These are phyloP conservation scores for Neoascia interrupta DNA, from an alignment of 2,888 invertebrate species.

Conservation along the genomic window DNA sequence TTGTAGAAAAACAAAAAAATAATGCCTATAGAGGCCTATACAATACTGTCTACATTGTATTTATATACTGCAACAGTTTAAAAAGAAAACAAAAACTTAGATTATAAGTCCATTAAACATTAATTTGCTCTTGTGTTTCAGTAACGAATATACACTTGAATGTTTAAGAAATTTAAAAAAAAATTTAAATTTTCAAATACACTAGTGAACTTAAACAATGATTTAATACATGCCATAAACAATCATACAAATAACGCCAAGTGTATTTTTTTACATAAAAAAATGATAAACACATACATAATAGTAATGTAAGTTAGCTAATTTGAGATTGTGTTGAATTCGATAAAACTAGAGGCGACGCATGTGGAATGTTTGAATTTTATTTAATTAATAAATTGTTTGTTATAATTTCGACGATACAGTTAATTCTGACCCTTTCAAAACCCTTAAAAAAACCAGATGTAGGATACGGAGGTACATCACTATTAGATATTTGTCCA, in stretches of 20 bases:
- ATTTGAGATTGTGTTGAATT: conserved; percentile 1
- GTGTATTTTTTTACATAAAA: conserved; percentile 15
- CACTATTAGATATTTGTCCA: no score
- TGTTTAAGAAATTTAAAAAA: conserved; percentile 4
- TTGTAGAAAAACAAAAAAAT: no score
- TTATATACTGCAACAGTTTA: conserved; percentile 34
- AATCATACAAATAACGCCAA: conserved; percentile 39
- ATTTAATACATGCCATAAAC: conserved; percentile 44
- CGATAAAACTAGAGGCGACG: background rate
- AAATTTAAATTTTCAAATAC: conserved; percentile 1
- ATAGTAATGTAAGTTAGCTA: background rate
- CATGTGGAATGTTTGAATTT: no score
- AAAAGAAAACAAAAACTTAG: background rate
- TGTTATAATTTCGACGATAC: no score
- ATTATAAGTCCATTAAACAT: background rate
- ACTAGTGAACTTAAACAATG: conserved; percentile 20
- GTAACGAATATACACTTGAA: conserved; percentile 35
- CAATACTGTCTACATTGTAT: conserved; percentile 14
- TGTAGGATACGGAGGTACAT: no score
- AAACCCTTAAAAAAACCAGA: no score
- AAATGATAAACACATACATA: conserved; percentile 6
- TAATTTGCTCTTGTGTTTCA: conserved; percentile 22
- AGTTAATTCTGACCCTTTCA: no score
- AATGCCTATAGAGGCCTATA: conserved; percentile 42
- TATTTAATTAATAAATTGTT: no score